phyloP scores from a whole-genome alignment of 2,797 vertebrate genomes.

The Syngnathus rostellatus region DNA sequence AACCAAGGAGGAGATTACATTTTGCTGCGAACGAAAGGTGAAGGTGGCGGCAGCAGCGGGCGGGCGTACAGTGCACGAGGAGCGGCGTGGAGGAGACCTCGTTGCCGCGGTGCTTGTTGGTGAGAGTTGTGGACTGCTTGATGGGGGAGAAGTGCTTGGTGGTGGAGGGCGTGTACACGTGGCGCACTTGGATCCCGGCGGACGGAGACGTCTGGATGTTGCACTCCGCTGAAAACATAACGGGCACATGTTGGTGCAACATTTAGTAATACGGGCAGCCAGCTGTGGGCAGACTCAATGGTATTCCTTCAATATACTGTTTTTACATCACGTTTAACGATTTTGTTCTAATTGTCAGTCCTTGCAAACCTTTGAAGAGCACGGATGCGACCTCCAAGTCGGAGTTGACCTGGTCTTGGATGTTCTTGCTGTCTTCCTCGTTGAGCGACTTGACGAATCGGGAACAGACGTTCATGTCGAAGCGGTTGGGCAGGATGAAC shows the following conservation, averaged over 20 bases:
- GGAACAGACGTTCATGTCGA: constrained; percentile 98
- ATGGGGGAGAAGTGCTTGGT: constrained; percentile 98
- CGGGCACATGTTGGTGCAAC: neutral
- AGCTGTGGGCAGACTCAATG: too few species aligned
- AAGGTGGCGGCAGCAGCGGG: neutral
- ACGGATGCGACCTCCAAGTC: constrained; percentile 97
- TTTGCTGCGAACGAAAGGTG: too few species aligned
- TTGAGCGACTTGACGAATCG: constrained; percentile 97
- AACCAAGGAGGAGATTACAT: neutral
- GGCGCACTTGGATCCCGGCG: constrained; percentile 93
- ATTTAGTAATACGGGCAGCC: neutral
- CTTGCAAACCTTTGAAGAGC: constrained; percentile 85
- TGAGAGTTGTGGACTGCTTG: constrained; percentile 96
- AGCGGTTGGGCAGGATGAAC: constrained; percentile 93
- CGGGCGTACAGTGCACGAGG: constrained; percentile 82
- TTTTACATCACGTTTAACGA: too few species aligned
- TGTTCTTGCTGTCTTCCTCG: constrained; percentile 98
- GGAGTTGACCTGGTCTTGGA: constrained; percentile 98
- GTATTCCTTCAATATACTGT: too few species aligned
- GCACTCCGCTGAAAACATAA: constrained; percentile 80
- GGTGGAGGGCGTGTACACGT: constrained; percentile 96
- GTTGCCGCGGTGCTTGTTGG: constrained; percentile 97
- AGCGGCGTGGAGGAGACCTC: constrained; percentile 95
- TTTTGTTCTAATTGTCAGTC: too few species aligned
- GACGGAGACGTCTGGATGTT: constrained; percentile 97